Percentiles rank a stretch among this genome's conserved stretches.
Conservation (phyloP, 1,140 invertebrate species). For the Drosophila lacteicornis region DNA sequence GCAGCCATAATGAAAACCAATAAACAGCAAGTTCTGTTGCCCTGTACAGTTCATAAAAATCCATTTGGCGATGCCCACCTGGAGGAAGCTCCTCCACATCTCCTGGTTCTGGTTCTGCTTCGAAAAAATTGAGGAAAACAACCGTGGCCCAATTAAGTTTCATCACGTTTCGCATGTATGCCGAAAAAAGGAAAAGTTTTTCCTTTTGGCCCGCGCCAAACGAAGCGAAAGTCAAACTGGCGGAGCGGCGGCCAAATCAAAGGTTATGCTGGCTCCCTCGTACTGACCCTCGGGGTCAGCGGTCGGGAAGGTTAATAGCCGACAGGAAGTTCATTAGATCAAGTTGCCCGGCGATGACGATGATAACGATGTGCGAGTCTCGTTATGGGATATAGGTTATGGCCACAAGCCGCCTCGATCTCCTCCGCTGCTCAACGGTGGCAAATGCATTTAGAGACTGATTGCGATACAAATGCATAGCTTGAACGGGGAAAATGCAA, state of each 20-base stretch:
- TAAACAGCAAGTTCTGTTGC: slow-evolving; percentile 60
- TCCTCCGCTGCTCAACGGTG: background rate
- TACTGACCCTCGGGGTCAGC: slow-evolving; percentile 29
- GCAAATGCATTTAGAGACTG: slow-evolving; percentile 37
- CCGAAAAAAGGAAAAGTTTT: slow-evolving; percentile 61
- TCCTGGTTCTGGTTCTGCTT: too few species aligned
- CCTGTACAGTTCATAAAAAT: slow-evolving; percentile 55
- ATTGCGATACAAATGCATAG: slow-evolving; percentile 43
- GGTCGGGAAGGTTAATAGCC: slow-evolving; percentile 58
- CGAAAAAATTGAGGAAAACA: slow-evolving; percentile 9
- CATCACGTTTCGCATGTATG: slow-evolving; percentile 69
- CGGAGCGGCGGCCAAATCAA: slow-evolving; percentile 44
- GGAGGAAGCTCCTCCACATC: background rate
- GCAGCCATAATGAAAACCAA: slow-evolving; percentile 59
- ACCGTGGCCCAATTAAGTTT: slow-evolving; percentile 69
- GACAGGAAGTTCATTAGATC: slow-evolving; percentile 79
- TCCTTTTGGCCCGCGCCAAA: slow-evolving; percentile 52
- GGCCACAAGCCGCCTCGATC: slow-evolving; percentile 27
- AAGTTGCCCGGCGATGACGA: slow-evolving; percentile 40
- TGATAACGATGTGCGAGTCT: slow-evolving; percentile 56
- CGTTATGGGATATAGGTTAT: slow-evolving; percentile 38
- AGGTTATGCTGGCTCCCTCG: slow-evolving; percentile 11
- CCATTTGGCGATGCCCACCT: slow-evolving; percentile 28
- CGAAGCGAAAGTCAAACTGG: slow-evolving; percentile 61
- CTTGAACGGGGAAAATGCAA: slow-evolving; percentile 54